These are phyloP conservation scores for Neopipo cinnamomea DNA, from an alignment of 2,113 vertebrate genomes.

Conservation along the genomic window DNA sequence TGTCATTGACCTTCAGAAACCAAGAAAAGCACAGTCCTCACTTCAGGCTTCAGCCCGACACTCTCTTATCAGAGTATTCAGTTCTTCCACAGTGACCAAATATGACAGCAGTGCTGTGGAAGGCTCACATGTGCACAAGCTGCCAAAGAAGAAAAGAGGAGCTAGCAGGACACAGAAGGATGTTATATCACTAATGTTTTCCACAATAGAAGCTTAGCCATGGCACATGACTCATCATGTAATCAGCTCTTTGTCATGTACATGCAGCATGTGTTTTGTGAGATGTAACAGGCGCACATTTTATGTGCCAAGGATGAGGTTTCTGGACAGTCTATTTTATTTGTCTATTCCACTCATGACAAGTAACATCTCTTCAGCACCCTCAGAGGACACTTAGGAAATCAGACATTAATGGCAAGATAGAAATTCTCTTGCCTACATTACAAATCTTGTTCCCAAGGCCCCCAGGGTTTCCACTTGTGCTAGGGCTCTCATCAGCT, in stretches of 20 bases:
- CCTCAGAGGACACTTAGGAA: constrained; percentile 17
- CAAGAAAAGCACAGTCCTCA: background rate
- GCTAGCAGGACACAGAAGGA: background rate
- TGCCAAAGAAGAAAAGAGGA: background rate
- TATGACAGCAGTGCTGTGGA: background rate
- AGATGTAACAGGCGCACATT: background rate
- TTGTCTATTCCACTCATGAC: background rate
- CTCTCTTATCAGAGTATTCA: background rate
- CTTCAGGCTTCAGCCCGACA: background rate
- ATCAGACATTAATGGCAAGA: background rate
- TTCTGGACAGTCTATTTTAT: background rate
- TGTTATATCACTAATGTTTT: background rate
- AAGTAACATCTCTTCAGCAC: background rate
- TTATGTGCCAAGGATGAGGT: background rate
- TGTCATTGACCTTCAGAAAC: background rate
- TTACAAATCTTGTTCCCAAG: background rate
- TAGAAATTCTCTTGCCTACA: background rate
- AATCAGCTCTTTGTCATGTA: background rate
- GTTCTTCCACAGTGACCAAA: background rate
- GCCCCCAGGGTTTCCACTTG: background rate
- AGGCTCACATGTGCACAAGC: background rate
- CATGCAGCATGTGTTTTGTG: background rate
- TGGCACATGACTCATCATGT: background rate
- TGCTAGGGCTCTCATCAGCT: constrained; percentile 1
- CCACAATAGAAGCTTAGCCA: background rate